phyloP scores from a whole-genome alignment of 2,113 vertebrate genomes.

The Puffinus mauretanicus region DNA sequence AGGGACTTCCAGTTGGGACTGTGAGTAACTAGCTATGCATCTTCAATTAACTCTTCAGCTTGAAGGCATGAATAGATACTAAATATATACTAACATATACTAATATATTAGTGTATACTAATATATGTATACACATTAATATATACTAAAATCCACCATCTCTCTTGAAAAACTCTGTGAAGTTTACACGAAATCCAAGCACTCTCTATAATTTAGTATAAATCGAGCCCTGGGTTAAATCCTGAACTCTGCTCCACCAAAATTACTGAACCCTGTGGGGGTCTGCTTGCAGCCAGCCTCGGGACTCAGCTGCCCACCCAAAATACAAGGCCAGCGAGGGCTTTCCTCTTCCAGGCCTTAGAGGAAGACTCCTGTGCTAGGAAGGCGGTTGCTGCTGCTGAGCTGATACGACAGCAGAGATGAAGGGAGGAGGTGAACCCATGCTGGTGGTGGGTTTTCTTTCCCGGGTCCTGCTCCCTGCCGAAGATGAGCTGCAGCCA shows the following conservation, averaged over 20 bases:
- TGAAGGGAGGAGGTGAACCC: neutral
- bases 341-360: neutral
- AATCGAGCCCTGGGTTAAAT: accelerated
- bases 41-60: neutral
- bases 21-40: neutral
- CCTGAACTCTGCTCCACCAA: neutral
- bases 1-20: neutral
- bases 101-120: no score
- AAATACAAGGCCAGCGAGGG: neutral
- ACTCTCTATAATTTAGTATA: neutral
- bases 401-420: neutral
- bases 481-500: neutral
- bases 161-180: neutral
- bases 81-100: neutral
- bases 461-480: neutral
- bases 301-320: neutral
- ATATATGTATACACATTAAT: no score
- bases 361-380: neutral
- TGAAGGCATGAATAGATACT: neutral
- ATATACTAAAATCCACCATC: neutral
- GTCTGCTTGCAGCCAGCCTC: neutral
- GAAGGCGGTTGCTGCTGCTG: neutral
- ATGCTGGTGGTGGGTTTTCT: accelerated
- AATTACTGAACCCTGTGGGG: neutral
- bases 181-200: neutral